Conservation (phyloP, 2,113 vertebrate genomes). For the Melozone crissalis region DNA sequence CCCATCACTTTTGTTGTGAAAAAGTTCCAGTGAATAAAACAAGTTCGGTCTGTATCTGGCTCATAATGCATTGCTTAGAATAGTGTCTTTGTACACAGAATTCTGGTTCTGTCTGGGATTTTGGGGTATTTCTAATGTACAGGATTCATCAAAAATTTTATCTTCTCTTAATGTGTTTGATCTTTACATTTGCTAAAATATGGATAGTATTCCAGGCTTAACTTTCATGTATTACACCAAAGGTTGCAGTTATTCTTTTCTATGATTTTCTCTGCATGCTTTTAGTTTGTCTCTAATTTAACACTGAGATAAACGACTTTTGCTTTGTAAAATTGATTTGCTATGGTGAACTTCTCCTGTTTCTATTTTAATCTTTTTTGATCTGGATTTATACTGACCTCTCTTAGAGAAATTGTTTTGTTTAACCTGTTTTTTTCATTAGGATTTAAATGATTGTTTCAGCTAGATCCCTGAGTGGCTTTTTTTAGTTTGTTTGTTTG, state of each 20-base stretch:
- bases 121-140: background rate
- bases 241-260: background rate
- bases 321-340: background rate
- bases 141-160: background rate
- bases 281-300: background rate
- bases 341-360: background rate
- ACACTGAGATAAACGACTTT: background rate
- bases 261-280: background rate
- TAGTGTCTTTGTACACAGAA: background rate
- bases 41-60: background rate
- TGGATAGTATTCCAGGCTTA: background rate
- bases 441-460: conserved; percentile 27
- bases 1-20: background rate
- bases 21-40: background rate
- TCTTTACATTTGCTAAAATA: background rate
- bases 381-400: conserved; percentile 50
- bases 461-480: background rate
- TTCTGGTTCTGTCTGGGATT: background rate
- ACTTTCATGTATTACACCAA: background rate
- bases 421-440: background rate
- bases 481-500: background rate
- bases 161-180: background rate
- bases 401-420: conserved; percentile 29
- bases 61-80: background rate
- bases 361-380: conserved; percentile 49